phyloP scores from a whole-genome alignment of 1,140 invertebrate species.

The Trinorchestia longiramus region DNA sequence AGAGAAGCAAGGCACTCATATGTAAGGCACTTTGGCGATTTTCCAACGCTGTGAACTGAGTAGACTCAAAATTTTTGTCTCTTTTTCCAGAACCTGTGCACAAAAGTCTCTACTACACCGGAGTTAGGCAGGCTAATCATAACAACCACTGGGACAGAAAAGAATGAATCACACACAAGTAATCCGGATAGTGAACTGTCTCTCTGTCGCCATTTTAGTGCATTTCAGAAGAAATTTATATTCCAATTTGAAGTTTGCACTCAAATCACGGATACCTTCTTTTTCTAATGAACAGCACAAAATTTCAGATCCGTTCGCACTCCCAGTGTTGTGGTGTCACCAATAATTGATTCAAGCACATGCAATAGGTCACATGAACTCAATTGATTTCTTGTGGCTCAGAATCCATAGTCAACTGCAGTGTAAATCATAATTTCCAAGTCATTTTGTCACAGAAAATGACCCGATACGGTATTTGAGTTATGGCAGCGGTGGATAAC shows the following conservation, averaged over 20 bases:
- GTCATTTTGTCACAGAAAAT: background rate
- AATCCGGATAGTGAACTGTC: no score
- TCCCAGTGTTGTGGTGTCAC: background rate
- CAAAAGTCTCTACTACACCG: background rate
- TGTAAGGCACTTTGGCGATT: background rate
- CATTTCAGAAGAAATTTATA: background rate
- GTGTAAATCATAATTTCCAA: background rate
- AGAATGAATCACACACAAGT: no score
- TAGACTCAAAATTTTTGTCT: background rate
- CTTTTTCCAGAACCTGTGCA: background rate
- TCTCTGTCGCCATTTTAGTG: background rate
- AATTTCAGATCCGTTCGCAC: background rate
- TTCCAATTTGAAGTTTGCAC: background rate
- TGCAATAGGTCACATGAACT: background rate
- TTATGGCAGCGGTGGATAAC: background rate
- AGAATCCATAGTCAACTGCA: background rate
- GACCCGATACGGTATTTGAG: background rate
- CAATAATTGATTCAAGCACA: background rate
- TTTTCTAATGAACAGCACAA: background rate
- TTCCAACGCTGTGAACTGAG: background rate
- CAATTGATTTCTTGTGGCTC: background rate
- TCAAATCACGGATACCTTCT: background rate
- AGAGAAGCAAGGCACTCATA: background rate
- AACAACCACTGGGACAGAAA: background rate
- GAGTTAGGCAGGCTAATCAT: background rate